These are phyloP conservation scores for Iphiclides podalirius DNA, from an alignment of 2,888 invertebrate species.

Conservation along the genomic window DNA sequence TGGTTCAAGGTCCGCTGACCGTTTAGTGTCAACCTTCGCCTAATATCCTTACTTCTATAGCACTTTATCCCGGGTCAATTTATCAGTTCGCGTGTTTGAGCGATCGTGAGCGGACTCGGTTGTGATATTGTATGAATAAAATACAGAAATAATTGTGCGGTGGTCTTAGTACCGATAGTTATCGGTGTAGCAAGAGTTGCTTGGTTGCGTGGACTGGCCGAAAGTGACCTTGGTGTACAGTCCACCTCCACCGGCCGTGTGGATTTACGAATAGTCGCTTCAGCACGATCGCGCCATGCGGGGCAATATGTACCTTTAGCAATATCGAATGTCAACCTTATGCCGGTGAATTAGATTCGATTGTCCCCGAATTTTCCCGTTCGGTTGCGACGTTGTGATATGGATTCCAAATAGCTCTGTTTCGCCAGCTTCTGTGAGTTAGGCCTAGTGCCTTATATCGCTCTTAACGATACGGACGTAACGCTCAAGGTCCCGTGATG, in stretches of 20 bases:
- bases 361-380: conserved; percentile 40
- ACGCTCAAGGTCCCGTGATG: conserved; percentile 26
- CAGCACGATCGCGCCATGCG: conserved; percentile 62
- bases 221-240: conserved; percentile 68
- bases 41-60: conserved; percentile 56
- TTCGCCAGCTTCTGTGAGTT: conserved; percentile 71
- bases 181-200: conserved; percentile 50
- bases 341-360: conserved; percentile 39
- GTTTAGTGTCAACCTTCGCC: conserved; percentile 40
- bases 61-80: conserved; percentile 61
- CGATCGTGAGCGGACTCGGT: conserved; percentile 49
- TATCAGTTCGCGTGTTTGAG: conserved; percentile 63
- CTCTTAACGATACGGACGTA: conserved; percentile 53
- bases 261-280: conserved; percentile 71
- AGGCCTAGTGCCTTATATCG: conserved; percentile 58
- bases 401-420: conserved; percentile 46
- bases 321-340: conserved; percentile 45
- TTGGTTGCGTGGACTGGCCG: conserved; percentile 68
- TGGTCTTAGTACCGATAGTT: conserved; percentile 53
- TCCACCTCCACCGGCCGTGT: conserved; percentile 50
- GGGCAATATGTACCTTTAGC: conserved; percentile 48
- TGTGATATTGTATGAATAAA: conserved; percentile 49
- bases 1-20: conserved; percentile 56
- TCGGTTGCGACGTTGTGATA: conserved; percentile 39
- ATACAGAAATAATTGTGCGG: conserved; percentile 55